These are phyloP conservation scores for Orussus abietinus DNA, from an alignment of 1,140 invertebrate genomes.

Conservation along the genomic window DNA sequence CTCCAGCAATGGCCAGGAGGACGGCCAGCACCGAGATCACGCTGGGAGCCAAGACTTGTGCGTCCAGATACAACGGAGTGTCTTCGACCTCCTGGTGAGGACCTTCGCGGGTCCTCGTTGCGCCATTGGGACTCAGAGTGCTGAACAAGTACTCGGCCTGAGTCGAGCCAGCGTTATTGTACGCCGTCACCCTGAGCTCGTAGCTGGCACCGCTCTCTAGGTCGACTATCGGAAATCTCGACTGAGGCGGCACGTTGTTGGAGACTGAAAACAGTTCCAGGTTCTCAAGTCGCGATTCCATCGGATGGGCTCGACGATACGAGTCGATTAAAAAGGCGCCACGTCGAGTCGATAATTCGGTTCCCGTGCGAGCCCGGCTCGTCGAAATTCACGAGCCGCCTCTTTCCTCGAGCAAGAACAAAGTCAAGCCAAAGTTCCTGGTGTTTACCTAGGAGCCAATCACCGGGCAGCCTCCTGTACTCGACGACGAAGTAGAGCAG, in stretches of 20 bases:
- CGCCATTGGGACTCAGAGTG: conserved; percentile 58
- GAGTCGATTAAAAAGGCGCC: too few species aligned
- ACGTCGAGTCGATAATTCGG: too few species aligned
- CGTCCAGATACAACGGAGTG: conserved; percentile 49
- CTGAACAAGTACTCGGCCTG: conserved; percentile 63
- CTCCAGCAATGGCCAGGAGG: conserved; percentile 49
- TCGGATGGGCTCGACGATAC: too few species aligned
- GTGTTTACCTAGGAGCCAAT: conserved; percentile 50
- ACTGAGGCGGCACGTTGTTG: conserved; percentile 52
- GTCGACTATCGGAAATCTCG: conserved; percentile 58
- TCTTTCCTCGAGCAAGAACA: too few species aligned
- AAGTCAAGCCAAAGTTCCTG: too few species aligned
- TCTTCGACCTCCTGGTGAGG: conserved; percentile 39
- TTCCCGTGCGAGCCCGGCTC: too few species aligned
- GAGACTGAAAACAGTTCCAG: conserved; percentile 42
- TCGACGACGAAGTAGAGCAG: conserved; percentile 63
- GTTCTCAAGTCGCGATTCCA: too few species aligned
- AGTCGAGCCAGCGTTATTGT: conserved; percentile 69
- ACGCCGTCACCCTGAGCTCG: conserved; percentile 62
- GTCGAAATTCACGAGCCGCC: too few species aligned
- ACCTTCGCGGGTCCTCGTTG: conserved; percentile 40
- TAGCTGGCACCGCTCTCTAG: conserved; percentile 66
- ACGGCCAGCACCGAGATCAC: conserved; percentile 52
- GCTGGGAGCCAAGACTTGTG: conserved; percentile 51
- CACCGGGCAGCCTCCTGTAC: conserved; percentile 55